A percentile compares a stretch with the other conserved stretches of the same genome.
Evolutionary conservation across 1,140 invertebrate species (phyloP).

Genomic region (Linepithema humile): DNA sequence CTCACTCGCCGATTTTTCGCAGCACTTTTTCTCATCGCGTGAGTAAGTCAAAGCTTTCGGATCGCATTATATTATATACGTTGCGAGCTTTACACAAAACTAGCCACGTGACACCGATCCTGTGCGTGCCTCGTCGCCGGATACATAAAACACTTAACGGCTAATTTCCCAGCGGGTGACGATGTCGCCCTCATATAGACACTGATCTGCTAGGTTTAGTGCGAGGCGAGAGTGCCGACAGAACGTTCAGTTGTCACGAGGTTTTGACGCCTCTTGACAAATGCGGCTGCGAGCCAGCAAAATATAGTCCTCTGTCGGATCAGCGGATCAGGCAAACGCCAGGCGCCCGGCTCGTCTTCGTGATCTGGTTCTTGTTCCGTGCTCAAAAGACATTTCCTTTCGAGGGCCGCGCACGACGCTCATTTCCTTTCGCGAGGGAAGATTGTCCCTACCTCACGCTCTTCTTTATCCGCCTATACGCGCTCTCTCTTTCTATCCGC

Average conservation of each 20-base stretch:
- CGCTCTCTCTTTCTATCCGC: not conserved
- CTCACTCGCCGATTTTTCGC: not conserved
- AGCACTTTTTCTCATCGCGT: not conserved
- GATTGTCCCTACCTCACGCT: not conserved
- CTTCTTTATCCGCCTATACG: slow-evolving; percentile 26
- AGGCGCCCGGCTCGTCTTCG: slow-evolving; percentile 67
- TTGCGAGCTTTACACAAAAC: slow-evolving; percentile 6
- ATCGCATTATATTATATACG: not conserved
- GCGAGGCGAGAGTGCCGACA: slow-evolving; percentile 56
- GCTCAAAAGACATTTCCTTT: slow-evolving; percentile 76
- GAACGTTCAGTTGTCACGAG: slow-evolving; percentile 60
- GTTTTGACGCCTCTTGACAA: slow-evolving; percentile 75
- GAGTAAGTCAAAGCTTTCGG: not conserved
- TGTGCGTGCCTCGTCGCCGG: slow-evolving; percentile 65
- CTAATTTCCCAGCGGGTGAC: slow-evolving; percentile 73
- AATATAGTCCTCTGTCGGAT: slow-evolving; percentile 47
- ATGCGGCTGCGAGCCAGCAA: slow-evolving; percentile 57
- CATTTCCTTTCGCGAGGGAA: slow-evolving; percentile 67
- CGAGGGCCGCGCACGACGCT: slow-evolving; percentile 47
- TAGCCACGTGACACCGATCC: slow-evolving; percentile 60
- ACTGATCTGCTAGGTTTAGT: slow-evolving; percentile 21
- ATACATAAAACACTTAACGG: slow-evolving; percentile 78
- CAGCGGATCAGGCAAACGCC: slow-evolving; percentile 70
- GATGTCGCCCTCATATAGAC: slow-evolving; percentile 17
- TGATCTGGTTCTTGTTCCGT: slow-evolving; percentile 74